Conservation (phyloP, 2,888 invertebrate genomes). For the Andricus quercusramuli region DNA sequence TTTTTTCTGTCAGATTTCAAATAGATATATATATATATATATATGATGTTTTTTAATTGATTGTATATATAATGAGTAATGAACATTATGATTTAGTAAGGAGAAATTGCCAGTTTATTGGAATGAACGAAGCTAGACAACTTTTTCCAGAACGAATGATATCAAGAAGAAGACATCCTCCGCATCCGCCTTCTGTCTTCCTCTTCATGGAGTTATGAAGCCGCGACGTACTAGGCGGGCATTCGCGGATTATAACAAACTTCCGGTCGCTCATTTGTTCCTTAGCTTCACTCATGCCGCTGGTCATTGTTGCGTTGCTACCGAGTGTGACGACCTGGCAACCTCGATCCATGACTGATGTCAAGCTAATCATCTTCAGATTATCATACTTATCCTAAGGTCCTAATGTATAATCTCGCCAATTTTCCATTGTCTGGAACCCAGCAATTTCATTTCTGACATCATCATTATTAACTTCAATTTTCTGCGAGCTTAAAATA, state of each 20-base stretch:
- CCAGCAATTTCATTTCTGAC: neutral
- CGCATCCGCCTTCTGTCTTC: conserved; percentile 31
- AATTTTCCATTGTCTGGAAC: neutral
- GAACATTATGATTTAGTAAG: neutral
- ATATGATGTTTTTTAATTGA: too few relatives aligned
- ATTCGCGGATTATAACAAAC: conserved; percentile 61
- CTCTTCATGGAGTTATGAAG: conserved; percentile 23
- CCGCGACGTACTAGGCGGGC: conserved; percentile 51
- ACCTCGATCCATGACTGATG: conserved; percentile 69
- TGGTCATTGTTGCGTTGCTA: conserved; percentile 73
- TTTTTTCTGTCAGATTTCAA: too few relatives aligned
- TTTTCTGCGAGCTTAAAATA: neutral
- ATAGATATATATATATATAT: too few relatives aligned
- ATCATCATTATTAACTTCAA: neutral
- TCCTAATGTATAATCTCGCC: neutral
- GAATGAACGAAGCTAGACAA: neutral
- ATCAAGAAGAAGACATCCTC: conserved; percentile 33
- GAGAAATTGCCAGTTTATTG: conserved; percentile 24
- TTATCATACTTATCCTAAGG: conserved; percentile 15
- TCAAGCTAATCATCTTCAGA: conserved; percentile 51
- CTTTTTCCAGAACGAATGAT: conserved; percentile 19
- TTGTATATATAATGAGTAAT: too few relatives aligned
- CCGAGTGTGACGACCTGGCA: conserved; percentile 74
- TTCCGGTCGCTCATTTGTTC: conserved; percentile 57
- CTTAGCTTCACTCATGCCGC: conserved; percentile 60